A percentile compares a stretch with the other conserved stretches of the same genome.
Conservation (phyloP, 1,140 invertebrate genomes). For the Drosophila fuyamai region DNA sequence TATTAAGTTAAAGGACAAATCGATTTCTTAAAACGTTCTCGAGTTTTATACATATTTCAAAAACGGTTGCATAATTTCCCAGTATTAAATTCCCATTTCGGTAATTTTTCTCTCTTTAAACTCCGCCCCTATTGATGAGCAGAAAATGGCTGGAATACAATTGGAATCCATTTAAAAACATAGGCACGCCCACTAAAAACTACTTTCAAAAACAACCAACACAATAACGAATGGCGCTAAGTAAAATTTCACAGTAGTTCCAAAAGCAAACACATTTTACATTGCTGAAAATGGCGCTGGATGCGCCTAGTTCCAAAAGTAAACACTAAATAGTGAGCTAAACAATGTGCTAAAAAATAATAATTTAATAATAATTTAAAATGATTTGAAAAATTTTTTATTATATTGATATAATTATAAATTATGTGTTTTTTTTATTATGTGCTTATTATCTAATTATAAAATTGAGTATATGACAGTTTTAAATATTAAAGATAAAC, state of each 20-base stretch:
- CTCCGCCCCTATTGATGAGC: constrained; percentile 55
- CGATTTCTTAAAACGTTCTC: no score
- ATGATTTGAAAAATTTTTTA: no score
- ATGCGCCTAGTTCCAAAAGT: background rate
- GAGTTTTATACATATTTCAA: background rate
- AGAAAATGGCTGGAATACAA: constrained; percentile 49
- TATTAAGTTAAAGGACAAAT: background rate
- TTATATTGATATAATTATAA: no score
- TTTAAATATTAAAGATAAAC: no score
- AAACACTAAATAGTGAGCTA: background rate
- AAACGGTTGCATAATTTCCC: constrained; percentile 15
- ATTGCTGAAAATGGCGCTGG: background rate
- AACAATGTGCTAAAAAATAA: no score
- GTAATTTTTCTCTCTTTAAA: background rate
- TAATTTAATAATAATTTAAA: no score
- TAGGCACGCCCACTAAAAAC: background rate
- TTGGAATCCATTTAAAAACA: background rate
- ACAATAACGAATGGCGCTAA: background rate
- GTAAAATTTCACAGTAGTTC: background rate
- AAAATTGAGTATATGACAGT: no score
- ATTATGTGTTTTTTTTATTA: no score
- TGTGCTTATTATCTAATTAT: no score
- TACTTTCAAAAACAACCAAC: background rate
- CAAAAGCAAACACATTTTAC: background rate
- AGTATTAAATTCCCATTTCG: background rate